Conservation (phyloP, 2,888 invertebrate genomes). For the Acanthopleura granulata region DNA sequence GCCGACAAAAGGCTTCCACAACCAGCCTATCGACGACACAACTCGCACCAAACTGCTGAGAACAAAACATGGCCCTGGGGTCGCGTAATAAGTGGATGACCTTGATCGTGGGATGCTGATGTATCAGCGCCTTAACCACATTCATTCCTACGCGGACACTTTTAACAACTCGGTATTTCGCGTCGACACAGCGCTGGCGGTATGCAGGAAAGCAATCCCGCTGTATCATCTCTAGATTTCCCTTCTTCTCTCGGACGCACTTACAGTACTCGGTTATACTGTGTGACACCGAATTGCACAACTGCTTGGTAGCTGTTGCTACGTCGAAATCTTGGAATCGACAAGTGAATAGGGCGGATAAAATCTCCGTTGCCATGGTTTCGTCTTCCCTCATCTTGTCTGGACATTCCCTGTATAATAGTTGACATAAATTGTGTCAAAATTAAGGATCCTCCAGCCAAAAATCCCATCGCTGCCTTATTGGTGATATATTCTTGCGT, state of each 20-base stretch:
- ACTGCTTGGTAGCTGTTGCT: neutral
- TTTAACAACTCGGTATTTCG: neutral
- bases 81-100: conserved; percentile 6
- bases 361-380: neutral
- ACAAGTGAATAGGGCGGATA: neutral
- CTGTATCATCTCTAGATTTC: neutral
- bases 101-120: neutral
- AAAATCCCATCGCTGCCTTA: too few relatives aligned
- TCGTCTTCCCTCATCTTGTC: neutral
- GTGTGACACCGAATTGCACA: neutral
- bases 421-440: neutral
- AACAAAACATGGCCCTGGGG: neutral
- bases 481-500: too few relatives aligned
- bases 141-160: conserved; percentile 1
- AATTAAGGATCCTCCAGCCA: too few relatives aligned
- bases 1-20: neutral
- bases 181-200: neutral
- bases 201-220: neutral
- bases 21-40: neutral
- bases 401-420: neutral
- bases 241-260: neutral
- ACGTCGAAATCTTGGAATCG: neutral
- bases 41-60: neutral
- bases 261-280: neutral
- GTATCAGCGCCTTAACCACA: neutral